Evolutionary conservation across 2,888 invertebrate species (phyloP).

Genomic region (Cheilosia grossa): DNA sequence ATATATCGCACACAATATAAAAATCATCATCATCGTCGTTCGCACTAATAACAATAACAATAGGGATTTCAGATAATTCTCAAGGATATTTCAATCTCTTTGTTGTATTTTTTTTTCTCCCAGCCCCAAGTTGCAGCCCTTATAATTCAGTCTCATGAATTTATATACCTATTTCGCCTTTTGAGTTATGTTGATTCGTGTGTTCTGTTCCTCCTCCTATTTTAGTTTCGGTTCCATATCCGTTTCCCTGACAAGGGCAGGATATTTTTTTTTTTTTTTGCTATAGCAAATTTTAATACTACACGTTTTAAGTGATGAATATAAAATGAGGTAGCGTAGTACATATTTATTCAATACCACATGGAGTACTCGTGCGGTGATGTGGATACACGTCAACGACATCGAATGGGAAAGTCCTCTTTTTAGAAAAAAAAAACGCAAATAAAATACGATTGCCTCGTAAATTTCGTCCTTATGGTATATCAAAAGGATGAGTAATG

Average conservation of each 20-base stretch:
- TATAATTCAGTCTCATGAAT: constrained; percentile 37
- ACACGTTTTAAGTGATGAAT: constrained; percentile 18
- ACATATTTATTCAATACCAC: no score
- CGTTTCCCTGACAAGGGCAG: background rate
- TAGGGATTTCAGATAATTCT: constrained; percentile 30
- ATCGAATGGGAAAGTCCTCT: constrained; percentile 34
- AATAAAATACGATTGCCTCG: background rate
- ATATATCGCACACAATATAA: constrained; percentile 7
- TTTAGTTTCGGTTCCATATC: background rate
- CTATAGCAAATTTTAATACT: constrained; percentile 12
- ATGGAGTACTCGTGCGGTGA: background rate
- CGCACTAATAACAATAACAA: constrained; percentile 51
- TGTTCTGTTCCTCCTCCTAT: background rate
- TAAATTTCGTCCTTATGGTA: background rate
- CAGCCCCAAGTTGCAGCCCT: background rate
- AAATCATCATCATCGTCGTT: constrained; percentile 26
- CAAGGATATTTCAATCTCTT: constrained; percentile 43
- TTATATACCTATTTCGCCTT: constrained; percentile 48
- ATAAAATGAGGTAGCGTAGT: background rate
- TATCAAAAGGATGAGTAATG: constrained; percentile 45
- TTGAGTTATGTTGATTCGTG: constrained; percentile 51
- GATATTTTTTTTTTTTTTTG: background rate
- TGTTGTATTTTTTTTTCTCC: constrained; percentile 3
- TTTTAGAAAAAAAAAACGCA: constrained; percentile 6
- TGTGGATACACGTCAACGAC: constrained; percentile 21